Evolutionary conservation across 2,113 vertebrate species (phyloP), one percentile per base, ranked within the genome.

Genomic region (Antechinus flavipes): DNA sequence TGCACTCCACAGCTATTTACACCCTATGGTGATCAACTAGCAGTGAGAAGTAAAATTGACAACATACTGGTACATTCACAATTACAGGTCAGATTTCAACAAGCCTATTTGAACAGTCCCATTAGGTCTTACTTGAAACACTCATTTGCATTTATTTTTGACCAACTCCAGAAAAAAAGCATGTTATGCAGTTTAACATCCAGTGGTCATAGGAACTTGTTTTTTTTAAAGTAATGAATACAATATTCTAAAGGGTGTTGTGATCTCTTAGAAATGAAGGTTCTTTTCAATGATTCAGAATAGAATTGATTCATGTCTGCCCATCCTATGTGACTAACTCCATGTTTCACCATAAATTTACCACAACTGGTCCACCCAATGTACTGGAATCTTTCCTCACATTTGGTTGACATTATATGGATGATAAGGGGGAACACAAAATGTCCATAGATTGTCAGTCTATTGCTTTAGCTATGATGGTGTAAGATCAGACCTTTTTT

Each of bases 41-140:
- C 97, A 96, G 93, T 93, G 42, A 92, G 94, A 96, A 95, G 91
- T 93, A 94, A 97, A 98, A 96, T 4, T 96, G 97, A 97, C 94
- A 97, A 94, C 96, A 97, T 92, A 96, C 84, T 94, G 89, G 54
- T 95, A 91, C 76, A 96, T 93, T 96, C 93, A 97, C 96, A 97
- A 97, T 97, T 97, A 96, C 35, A 91, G 97, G 97, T 97, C 98
- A 97, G 95, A 96, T 93, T 97, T 95, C 97, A 97, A 97, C 92
- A 97, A 96, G 96, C n/a, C 89, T 96, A 92, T 97, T 97, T 98
- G 97, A 98, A 96, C 76, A 92, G 50, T 94, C 96, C 97, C 94
- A 97, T 96, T 98, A 96, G 94, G 93, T 96, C 91, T 92, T 96
- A 93, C 94, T 97, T 94, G 97, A 97, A 96, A 96, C 58, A 90